Evolutionary conservation across 2,888 invertebrate genomes (phyloP).

Genomic region (Mimachlamys varia): DNA sequence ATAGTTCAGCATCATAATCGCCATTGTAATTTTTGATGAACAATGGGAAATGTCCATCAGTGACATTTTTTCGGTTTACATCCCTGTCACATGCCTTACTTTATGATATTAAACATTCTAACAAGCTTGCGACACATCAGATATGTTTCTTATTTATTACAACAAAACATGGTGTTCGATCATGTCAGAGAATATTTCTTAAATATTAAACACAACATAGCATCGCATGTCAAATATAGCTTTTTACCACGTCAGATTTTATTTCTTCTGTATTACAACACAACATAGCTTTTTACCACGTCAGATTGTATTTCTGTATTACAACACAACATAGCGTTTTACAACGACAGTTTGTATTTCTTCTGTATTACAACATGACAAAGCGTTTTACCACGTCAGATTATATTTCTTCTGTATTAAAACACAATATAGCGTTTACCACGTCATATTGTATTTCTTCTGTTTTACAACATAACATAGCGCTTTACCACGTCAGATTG

Average conservation of each 20-base stretch:
- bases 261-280: not conserved
- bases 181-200: too few species aligned
- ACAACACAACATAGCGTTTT: not conserved
- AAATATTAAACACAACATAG: too few species aligned
- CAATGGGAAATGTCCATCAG: too few species aligned
- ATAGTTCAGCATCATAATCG: too few species aligned
- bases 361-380: not conserved
- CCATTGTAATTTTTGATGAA: too few species aligned
- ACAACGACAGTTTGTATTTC: not conserved
- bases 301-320: not conserved
- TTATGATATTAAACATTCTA: too few species aligned
- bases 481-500: not conserved
- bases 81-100: too few species aligned
- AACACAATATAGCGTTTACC: not conserved
- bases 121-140: too few species aligned
- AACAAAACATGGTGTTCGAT: too few species aligned
- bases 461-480: not conserved
- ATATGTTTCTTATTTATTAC: too few species aligned
- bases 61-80: too few species aligned
- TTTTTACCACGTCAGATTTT: not conserved
- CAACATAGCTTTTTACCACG: not conserved
- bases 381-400: not conserved
- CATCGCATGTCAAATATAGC: not conserved
- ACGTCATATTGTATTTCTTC: not conserved
- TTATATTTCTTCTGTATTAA: not conserved